phyloP scores from a whole-genome alignment of 2,888 invertebrate genomes.

The Acronicta psi region DNA sequence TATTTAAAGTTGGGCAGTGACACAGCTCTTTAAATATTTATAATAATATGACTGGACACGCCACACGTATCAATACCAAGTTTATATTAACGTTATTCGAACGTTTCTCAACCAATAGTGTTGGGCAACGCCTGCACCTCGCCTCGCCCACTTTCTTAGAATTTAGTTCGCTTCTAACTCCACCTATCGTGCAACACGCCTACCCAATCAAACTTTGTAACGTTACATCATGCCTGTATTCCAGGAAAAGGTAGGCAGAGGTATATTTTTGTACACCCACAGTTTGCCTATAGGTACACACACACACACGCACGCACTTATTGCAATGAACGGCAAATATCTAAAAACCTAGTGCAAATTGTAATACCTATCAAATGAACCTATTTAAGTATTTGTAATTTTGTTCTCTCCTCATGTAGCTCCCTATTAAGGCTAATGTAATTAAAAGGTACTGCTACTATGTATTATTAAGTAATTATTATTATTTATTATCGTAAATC shows the following conservation, averaged over 20 bases:
- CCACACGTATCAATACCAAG: conserved; percentile 1
- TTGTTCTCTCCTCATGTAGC: no score
- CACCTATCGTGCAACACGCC: conserved; percentile 61
- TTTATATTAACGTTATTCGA: conserved; percentile 6
- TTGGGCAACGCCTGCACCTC: conserved; percentile 69
- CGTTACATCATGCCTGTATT: conserved; percentile 21
- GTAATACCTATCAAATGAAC: no score
- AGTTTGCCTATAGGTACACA: no score
- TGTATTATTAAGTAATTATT: no score
- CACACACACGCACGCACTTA: no score
- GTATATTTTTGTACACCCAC: no score
- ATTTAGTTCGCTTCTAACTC: conserved; percentile 58
- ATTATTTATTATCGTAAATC: no score
- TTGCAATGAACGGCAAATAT: no score
- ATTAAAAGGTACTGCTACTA: no score
- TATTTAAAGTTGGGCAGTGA: not conserved
- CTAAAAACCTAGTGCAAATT: no score
- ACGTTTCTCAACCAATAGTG: conserved; percentile 66
- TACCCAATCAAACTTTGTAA: conserved; percentile 44
- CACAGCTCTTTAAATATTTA: conserved; percentile 16
- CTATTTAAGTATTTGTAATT: no score
- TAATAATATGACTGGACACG: conserved; percentile 2
- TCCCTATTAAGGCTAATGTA: no score
- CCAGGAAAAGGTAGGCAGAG: not conserved
- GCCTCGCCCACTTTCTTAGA: conserved; percentile 81